Evolutionary conservation across 2,888 invertebrate species (phyloP).

Genomic region (Galerucella pusilla): DNA sequence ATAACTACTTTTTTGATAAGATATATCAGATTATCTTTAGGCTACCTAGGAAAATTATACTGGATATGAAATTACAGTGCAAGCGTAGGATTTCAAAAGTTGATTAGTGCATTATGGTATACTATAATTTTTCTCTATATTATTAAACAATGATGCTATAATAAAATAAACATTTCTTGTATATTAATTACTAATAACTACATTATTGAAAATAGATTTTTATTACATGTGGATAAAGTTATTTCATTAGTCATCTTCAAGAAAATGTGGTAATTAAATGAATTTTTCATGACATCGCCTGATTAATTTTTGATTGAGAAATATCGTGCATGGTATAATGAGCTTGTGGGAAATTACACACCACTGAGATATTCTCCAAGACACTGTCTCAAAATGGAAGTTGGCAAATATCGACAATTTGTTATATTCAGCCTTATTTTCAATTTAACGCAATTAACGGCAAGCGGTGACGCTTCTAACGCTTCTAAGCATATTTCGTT

Average conservation of each 20-base stretch:
- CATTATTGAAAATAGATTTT: too few relatives aligned
- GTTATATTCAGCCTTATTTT: constrained; percentile 2
- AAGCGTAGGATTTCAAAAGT: too few relatives aligned
- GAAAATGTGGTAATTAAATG: constrained; percentile 1
- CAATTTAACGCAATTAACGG: neutral
- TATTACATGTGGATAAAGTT: too few relatives aligned
- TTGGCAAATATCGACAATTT: neutral
- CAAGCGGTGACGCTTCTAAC: constrained; percentile 7
- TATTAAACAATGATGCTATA: too few relatives aligned
- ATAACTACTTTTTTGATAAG: too few relatives aligned
- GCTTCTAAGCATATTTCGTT: constrained; percentile 40
- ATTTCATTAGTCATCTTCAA: neutral
- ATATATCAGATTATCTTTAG: too few relatives aligned
- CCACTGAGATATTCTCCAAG: neutral
- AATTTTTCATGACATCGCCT: neutral
- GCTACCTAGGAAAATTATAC: too few relatives aligned
- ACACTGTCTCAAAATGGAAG: neutral
- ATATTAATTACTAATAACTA: too few relatives aligned
- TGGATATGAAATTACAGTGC: too few relatives aligned
- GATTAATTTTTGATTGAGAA: constrained; percentile 10
- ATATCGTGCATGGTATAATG: constrained; percentile 1
- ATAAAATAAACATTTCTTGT: too few relatives aligned
- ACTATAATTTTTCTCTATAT: too few relatives aligned
- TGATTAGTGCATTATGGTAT: too few relatives aligned
- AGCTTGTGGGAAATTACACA: neutral